Conservation (phyloP, 2,113 vertebrate genomes). For the Prietella phreatophila region DNA sequence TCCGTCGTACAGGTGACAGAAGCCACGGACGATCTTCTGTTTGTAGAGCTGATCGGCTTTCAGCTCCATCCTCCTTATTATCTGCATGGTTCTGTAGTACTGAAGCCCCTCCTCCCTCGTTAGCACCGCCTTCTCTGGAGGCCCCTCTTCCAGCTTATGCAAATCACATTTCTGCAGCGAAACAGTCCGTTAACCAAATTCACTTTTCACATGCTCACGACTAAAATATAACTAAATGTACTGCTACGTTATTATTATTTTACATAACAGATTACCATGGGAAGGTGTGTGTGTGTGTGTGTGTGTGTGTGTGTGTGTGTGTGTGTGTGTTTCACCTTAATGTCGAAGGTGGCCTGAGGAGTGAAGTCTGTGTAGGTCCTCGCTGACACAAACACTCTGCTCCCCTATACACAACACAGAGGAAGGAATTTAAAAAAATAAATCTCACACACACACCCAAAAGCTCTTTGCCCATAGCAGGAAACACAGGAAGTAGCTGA, state of each 20-base stretch:
- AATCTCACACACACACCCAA: conserved; percentile 8
- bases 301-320: neutral
- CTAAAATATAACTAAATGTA: neutral
- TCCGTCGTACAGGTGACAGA: conserved; percentile 94
- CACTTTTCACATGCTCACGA: neutral
- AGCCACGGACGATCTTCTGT: conserved; percentile 88
- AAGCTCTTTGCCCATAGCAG: neutral
- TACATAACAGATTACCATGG: neutral
- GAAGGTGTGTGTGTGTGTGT: neutral
- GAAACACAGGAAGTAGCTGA: neutral
- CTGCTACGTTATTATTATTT: neutral
- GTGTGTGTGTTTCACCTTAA: conserved; percentile 78
- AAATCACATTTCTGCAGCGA: conserved; percentile 81
- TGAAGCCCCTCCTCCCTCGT: conserved; percentile 89
- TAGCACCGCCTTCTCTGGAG: conserved; percentile 72
- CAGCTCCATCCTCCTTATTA: conserved; percentile 90
- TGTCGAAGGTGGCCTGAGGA: conserved; percentile 84
- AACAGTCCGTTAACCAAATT: neutral
- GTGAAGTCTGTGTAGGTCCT: conserved; percentile 85
- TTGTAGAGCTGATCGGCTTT: conserved; percentile 95
- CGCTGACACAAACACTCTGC: conserved; percentile 64
- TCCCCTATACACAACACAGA: conserved; percentile 51
- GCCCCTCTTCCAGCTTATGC: conserved; percentile 86
- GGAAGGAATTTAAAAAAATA: neutral
- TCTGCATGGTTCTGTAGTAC: conserved; percentile 93